Percentiles rank a stretch among this genome's conserved stretches.
Evolutionary conservation across 2,113 vertebrate species (phyloP).

Genomic region (Phocoena sinus): DNA sequence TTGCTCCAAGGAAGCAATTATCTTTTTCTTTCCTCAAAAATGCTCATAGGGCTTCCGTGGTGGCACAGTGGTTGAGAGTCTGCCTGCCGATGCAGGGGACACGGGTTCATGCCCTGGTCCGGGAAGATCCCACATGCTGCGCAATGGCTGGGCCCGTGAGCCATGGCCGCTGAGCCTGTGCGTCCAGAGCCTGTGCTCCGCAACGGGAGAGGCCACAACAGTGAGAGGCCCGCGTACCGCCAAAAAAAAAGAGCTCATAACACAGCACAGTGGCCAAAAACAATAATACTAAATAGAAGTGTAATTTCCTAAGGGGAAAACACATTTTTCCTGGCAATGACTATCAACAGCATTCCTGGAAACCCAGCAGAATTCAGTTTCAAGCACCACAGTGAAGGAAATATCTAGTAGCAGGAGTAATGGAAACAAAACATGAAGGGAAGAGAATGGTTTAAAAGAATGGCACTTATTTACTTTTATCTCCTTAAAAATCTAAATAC

Average conservation of each 20-base stretch:
- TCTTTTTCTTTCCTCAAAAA: slow-evolving; percentile 72
- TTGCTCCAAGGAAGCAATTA: slow-evolving; percentile 62
- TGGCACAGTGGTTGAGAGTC: no score
- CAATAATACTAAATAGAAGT: slow-evolving; percentile 78
- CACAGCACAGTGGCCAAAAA: slow-evolving; percentile 76
- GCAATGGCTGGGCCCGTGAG: no score
- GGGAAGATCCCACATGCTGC: no score
- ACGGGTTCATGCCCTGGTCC: no score
- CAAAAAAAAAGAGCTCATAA: slow-evolving; percentile 49
- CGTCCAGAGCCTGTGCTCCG: no score
- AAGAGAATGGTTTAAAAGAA: slow-evolving; percentile 70
- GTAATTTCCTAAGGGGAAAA: slow-evolving; percentile 81
- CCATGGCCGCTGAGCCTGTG: no score
- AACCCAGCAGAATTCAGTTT: slow-evolving; percentile 72
- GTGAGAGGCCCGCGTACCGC: no score
- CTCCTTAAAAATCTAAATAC: slow-evolving; percentile 59
- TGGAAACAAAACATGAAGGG: slow-evolving; percentile 74
- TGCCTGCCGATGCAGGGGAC: no score
- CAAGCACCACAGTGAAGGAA: slow-evolving; percentile 78
- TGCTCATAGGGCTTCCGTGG: neutral
- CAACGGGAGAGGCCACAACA: no score
- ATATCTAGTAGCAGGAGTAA: slow-evolving; percentile 74
- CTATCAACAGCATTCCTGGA: slow-evolving; percentile 77
- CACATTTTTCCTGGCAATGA: slow-evolving; percentile 75
- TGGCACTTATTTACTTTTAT: slow-evolving; percentile 68